phyloP scores from a whole-genome alignment of 2,888 invertebrate species.

The Auanema sp. region DNA sequence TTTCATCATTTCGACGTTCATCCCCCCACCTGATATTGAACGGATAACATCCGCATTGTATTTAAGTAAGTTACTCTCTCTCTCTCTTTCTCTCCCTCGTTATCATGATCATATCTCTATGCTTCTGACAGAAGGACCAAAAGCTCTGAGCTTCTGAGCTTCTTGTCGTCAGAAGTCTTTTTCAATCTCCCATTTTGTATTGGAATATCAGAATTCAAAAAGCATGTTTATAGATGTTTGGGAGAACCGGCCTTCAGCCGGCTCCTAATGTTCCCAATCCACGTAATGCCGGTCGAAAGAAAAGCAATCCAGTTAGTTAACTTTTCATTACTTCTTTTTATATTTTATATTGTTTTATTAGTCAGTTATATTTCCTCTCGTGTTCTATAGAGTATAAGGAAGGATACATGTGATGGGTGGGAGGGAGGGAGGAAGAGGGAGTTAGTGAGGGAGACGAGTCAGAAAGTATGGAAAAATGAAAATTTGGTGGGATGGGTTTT shows the following conservation, averaged over 20 bases:
- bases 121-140: too few relatives aligned
- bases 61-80: too few relatives aligned
- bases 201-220: too few relatives aligned
- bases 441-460: background rate
- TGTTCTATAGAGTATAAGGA: background rate
- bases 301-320: conserved; percentile 46
- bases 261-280: conserved; percentile 53
- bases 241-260: conserved; percentile 36
- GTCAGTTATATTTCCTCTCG: background rate
- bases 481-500: background rate
- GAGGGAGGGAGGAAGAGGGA: background rate
- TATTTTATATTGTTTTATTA: background rate
- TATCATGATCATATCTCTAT: too few relatives aligned
- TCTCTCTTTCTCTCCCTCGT: too few relatives aligned
- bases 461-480: background rate
- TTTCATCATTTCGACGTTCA: too few relatives aligned
- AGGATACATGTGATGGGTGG: background rate
- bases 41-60: too few relatives aligned
- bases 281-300: conserved; percentile 49
- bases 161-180: too few relatives aligned
- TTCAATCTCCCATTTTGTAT: too few relatives aligned
- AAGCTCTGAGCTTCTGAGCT: too few relatives aligned
- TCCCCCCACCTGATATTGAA: too few relatives aligned
- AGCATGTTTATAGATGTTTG: conserved; percentile 15
- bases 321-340: conserved; percentile 6